Evolutionary conservation across 1,140 invertebrate species (phyloP), one percentile per base, ranked within the genome.

Genomic region (Plectus sambesii): DNA sequence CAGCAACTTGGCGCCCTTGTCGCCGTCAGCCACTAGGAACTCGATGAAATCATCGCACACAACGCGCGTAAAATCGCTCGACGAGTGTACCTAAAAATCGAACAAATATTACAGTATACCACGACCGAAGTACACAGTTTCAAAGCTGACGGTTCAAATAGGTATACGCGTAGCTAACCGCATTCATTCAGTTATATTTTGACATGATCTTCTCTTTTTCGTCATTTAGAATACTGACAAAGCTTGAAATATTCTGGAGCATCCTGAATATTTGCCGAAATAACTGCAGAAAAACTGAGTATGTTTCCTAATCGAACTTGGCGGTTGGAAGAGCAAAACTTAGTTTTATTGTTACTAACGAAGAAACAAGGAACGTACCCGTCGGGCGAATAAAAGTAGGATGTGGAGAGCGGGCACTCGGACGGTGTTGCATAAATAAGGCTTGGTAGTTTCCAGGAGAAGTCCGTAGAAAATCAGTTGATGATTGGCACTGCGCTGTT

Each of bases 41-140:
- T 61, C 58, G 8, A 59, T 36, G 42, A 59, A 59, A 9, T 54
- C 58, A 41, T 59, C 57, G 39, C 57, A 59, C n/a, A 36, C 42
- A 23, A 59, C 24, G 6, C 37, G 24, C 8, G 20, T 30, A 8
- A 26, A 9, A n/a, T 26, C 35, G 24, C 23, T 24, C 17, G 27
- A 20, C 17, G 51, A 43, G 9, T n/a, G n/a, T n/a, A 58, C 42
- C 56, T 58, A 45, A 45, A 60, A n/a, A 20, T n/a, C n/a, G n/a
- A n/a, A 8, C 6, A 42, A 20, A 1, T 20, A 42, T 42, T 30
- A 17, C n/a, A 17, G 24, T 44, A 41, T 42, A 24, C 48, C 15
- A 25, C 43, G 26, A 46, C 17, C 19, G 27, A 43, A 22, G 15
- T 20, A 12, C 19, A 12, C 8, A 15, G 15, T 19, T 12, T n/a